Evolutionary conservation across 2,113 vertebrate species (phyloP).

Genomic region (Prionailurus viverrinus): DNA sequence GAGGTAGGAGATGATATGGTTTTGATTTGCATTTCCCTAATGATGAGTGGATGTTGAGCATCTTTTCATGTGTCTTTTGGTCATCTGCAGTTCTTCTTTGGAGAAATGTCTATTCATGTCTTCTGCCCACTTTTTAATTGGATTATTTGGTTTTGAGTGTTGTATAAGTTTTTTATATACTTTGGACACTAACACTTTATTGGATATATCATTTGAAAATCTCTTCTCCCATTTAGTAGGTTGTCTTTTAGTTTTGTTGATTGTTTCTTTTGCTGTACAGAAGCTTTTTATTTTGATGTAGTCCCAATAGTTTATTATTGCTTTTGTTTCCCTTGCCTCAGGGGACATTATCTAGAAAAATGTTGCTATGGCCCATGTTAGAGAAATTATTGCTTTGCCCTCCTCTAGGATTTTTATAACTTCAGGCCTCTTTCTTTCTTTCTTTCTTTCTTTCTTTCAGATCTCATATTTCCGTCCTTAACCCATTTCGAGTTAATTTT

Average conservation of each 20-base stretch:
- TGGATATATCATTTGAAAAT: not conserved
- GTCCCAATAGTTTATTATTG: not conserved
- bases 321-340: not conserved
- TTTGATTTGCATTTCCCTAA: not conserved
- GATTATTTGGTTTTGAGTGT: no score
- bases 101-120: no score
- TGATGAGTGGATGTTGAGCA: not conserved
- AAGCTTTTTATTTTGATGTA: not conserved
- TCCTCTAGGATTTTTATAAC: not conserved
- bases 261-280: not conserved
- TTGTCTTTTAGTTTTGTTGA: not conserved
- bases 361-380: no score
- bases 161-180: no score
- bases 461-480: not conserved
- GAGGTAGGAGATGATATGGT: not conserved
- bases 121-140: no score
- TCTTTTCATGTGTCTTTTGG: not conserved
- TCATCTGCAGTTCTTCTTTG: no score
- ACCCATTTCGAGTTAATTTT: not conserved
- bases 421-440: not conserved
- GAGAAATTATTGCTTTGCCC: no score
- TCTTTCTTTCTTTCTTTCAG: no score
- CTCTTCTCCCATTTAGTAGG: not conserved
- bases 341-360: no score
- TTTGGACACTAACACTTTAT: no score